Conservation (phyloP, 2,797 vertebrate species). For the Microctenopoma steveboyesi region DNA sequence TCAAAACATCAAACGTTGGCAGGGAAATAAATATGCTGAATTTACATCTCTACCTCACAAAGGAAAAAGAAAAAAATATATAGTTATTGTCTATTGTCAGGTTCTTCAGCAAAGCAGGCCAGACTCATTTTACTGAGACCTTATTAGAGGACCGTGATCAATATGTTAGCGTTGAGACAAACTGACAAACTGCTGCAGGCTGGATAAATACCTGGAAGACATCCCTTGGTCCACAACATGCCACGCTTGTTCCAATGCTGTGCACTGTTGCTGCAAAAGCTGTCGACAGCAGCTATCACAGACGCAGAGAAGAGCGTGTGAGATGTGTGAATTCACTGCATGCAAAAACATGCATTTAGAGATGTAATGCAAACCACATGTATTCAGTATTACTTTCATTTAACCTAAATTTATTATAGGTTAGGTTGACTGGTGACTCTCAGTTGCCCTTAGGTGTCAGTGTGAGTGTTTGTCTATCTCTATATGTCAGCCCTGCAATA, state of each 20-base stretch:
- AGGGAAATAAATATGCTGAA: conserved; percentile 16
- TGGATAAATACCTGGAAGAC: conserved; percentile 35
- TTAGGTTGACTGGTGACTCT: no score
- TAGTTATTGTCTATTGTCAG: background rate
- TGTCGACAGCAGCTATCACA: conserved; percentile 39
- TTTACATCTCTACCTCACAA: conserved; percentile 30
- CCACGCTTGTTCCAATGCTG: conserved; percentile 52
- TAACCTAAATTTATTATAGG: no score
- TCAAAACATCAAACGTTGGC: conserved; percentile 33
- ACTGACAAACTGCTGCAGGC: conserved; percentile 22
- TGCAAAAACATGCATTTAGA: conserved; percentile 2
- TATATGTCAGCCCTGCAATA: no score
- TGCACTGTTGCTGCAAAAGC: conserved; percentile 33
- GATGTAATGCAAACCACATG: background rate
- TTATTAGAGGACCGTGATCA: conserved; percentile 38
- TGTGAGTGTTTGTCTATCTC: no score
- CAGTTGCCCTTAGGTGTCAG: no score
- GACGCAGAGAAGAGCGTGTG: conserved; percentile 7
- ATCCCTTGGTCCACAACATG: conserved; percentile 12
- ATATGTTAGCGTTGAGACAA: conserved; percentile 48
- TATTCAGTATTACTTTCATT: background rate
- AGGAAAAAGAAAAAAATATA: conserved; percentile 29
- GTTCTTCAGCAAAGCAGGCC: conserved; percentile 1
- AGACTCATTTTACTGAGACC: conserved; percentile 15
- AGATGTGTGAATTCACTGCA: conserved; percentile 43